phyloP scores from a whole-genome alignment of 2,888 invertebrate species.

The Neoascia interrupta region DNA sequence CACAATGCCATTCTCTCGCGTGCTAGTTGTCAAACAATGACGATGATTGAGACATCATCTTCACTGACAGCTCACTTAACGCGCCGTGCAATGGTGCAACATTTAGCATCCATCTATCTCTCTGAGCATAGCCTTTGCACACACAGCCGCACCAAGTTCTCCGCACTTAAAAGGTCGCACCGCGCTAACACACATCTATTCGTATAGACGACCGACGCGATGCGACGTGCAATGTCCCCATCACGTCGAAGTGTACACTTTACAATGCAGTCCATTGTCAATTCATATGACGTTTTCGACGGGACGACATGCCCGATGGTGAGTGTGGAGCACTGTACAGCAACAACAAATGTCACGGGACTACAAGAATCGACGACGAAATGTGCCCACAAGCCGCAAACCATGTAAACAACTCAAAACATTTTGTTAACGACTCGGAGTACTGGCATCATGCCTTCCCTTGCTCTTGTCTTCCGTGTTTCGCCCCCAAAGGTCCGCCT shows the following conservation, averaged over 20 bases:
- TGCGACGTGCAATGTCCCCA: conserved; percentile 46
- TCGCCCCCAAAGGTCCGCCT: conserved; percentile 4
- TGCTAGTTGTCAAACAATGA: conserved; percentile 67
- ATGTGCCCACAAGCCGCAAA: conserved; percentile 66
- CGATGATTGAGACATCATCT: conserved; percentile 66
- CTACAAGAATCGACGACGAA: conserved; percentile 59
- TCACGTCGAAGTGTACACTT: conserved; percentile 47
- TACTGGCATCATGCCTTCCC: conserved; percentile 16
- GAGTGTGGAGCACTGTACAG: too few relatives aligned
- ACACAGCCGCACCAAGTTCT: conserved; percentile 4
- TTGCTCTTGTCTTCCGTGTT: background rate
- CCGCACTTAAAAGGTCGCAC: conserved; percentile 52
- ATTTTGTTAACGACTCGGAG: conserved; percentile 66
- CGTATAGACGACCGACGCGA: background rate
- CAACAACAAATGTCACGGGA: conserved; percentile 37
- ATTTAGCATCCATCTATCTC: conserved; percentile 51
- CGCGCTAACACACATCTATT: background rate
- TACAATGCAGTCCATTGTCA: conserved; percentile 60
- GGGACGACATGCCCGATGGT: background rate
- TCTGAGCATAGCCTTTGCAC: conserved; percentile 3
- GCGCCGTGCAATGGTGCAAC: conserved; percentile 37
- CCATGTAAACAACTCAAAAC: conserved; percentile 68
- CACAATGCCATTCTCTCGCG: conserved; percentile 56
- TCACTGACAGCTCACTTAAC: conserved; percentile 65
- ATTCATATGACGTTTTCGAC: conserved; percentile 58